These are phyloP conservation scores for Acridotheres tristis DNA, from an alignment of 2,797 vertebrate species.

Conservation along the genomic window DNA sequence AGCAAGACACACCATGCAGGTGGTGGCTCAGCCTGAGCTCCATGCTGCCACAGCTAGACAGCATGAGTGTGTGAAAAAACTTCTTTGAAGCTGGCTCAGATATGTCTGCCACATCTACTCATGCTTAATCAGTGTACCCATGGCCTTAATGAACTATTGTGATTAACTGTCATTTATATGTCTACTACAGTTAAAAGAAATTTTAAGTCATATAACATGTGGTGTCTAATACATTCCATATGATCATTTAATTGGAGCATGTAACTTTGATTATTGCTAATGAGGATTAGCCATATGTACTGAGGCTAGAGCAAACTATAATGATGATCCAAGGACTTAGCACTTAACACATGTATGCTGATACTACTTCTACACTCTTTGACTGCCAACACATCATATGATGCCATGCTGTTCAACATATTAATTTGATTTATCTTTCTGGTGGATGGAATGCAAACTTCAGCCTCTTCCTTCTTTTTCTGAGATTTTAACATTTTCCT, in stretches of 20 bases:
- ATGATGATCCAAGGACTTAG: constrained; percentile 40
- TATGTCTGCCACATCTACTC: constrained; percentile 16
- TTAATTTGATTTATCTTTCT: not conserved
- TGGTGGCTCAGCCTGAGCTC: constrained; percentile 10
- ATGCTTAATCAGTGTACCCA: not conserved
- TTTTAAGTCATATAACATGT: constrained; percentile 53
- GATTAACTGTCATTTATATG: constrained; percentile 52
- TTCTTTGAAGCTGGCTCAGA: constrained; percentile 28
- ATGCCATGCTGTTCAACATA: not conserved
- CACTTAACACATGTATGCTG: constrained; percentile 32
- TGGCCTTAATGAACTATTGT: constrained; percentile 16
- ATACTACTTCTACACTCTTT: constrained; percentile 20
- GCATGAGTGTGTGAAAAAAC: not conserved
- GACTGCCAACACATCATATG: not conserved
- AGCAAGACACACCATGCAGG: not conserved
- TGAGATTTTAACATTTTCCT: not conserved
- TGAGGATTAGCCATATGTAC: constrained; percentile 57
- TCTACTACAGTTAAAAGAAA: constrained; percentile 55
- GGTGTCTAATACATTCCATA: constrained; percentile 62
- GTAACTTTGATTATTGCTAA: constrained; percentile 63
- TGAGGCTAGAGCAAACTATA: constrained; percentile 2
- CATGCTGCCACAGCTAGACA: not conserved
- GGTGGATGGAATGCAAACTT: not conserved
- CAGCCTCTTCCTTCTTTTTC: not conserved
- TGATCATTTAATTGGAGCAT: constrained; percentile 57